A percentile compares a stretch with the other conserved stretches of the same genome.
These are phyloP conservation scores for Eubucco bourcierii DNA, from an alignment of 2,113 vertebrate species.

Conservation along the genomic window DNA sequence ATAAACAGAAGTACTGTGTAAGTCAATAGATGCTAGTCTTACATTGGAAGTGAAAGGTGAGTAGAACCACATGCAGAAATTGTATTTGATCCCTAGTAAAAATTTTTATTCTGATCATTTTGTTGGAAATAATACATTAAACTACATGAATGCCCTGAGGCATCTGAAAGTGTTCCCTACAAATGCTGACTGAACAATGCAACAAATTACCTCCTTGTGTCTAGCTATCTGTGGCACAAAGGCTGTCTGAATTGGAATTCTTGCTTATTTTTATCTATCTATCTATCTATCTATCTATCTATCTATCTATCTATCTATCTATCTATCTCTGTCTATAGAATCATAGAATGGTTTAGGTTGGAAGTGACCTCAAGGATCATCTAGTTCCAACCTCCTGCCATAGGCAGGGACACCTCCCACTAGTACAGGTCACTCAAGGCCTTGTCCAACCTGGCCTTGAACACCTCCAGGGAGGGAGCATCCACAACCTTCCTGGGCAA, in stretches of 20 bases:
- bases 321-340: too few relatives aligned
- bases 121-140: neutral
- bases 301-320: too few relatives aligned
- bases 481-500: too few relatives aligned
- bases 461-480: too few relatives aligned
- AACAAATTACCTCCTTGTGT: neutral
- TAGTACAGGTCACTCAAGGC: too few relatives aligned
- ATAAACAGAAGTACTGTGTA: neutral
- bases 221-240: neutral
- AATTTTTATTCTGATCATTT: neutral
- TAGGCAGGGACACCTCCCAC: too few relatives aligned
- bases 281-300: too few relatives aligned
- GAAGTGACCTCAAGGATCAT: too few relatives aligned
- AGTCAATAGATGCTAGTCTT: neutral
- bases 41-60: neutral
- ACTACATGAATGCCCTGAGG: slow-evolving; percentile 33
- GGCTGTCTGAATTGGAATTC: neutral
- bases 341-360: too few relatives aligned
- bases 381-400: too few relatives aligned
- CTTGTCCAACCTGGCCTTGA: too few relatives aligned
- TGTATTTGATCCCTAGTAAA: neutral
- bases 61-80: neutral
- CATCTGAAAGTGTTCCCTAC: slow-evolving; percentile 32
- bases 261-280: neutral
- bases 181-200: neutral